Percentiles rank a stretch among this genome's conserved stretches.
These are phyloP conservation scores for Helicoverpa zea DNA, from an alignment of 1,140 invertebrate species.

Conservation along the genomic window DNA sequence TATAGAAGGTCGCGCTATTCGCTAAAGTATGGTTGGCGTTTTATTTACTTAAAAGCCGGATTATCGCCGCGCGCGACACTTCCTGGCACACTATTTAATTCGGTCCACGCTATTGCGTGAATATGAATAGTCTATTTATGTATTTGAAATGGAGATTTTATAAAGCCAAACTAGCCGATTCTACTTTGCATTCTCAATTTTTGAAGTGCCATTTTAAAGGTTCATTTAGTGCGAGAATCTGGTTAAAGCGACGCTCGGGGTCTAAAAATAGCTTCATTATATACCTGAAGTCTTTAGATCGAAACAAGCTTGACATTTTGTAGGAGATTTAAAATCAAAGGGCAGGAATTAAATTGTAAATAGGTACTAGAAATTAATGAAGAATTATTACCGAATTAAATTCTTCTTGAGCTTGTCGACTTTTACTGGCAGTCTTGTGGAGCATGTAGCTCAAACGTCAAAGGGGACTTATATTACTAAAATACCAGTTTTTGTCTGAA, in stretches of 20 bases:
- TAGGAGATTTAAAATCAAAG: slow-evolving; percentile 29
- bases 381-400: slow-evolving; percentile 32
- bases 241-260: slow-evolving; percentile 19
- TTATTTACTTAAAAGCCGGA: slow-evolving; percentile 66
- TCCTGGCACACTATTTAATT: slow-evolving; percentile 59
- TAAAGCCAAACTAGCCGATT: slow-evolving; percentile 16
- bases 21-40: slow-evolving; percentile 47
- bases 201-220: slow-evolving; percentile 24
- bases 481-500: not conserved
- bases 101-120: slow-evolving; percentile 44
- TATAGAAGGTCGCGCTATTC: slow-evolving; percentile 51
- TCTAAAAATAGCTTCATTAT: slow-evolving; percentile 37
- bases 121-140: slow-evolving; percentile 46
- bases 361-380: slow-evolving; percentile 33
- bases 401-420: not conserved
- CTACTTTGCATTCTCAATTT: slow-evolving; percentile 28
- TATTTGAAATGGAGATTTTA: slow-evolving; percentile 26
- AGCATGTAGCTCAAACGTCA: not conserved
- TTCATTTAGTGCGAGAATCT: slow-evolving; percentile 20
- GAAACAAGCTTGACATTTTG: slow-evolving; percentile 28
- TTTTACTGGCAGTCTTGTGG: slow-evolving; percentile 5
- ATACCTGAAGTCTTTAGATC: slow-evolving; percentile 25
- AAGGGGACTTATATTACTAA: not conserved
- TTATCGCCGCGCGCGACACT: slow-evolving; percentile 59
- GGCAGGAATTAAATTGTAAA: slow-evolving; percentile 35